Percentiles rank a stretch among this genome's conserved stretches.
Conservation (phyloP, 2,113 vertebrate genomes). For the Limanda limanda region DNA sequence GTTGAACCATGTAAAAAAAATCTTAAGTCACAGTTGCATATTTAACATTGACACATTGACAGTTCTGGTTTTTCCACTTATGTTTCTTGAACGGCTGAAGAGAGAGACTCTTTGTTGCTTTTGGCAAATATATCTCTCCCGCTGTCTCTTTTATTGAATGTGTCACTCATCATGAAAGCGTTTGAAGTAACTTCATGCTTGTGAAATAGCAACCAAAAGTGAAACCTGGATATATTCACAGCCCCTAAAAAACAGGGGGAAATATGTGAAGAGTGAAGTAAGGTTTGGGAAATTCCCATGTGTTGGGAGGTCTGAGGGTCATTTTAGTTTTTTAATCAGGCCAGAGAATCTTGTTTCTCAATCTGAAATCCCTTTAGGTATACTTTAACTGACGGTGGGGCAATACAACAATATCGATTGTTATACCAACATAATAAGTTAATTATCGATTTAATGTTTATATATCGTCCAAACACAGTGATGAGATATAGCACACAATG, state of each 20-base stretch:
- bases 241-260: background rate
- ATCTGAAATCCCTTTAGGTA: background rate
- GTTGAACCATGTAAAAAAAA: background rate
- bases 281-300: constrained; percentile 34
- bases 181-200: background rate
- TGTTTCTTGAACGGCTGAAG: background rate
- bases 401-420: no score
- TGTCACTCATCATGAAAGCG: background rate
- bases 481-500: no score
- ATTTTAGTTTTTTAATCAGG: background rate
- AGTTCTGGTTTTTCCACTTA: constrained; percentile 2
- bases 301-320: background rate
- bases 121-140: background rate
- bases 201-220: constrained; percentile 30
- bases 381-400: no score
- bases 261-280: background rate
- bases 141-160: background rate
- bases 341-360: background rate
- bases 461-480: no score
- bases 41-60: background rate
- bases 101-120: constrained; percentile 3
- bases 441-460: background rate
- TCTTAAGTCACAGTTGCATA: background rate
- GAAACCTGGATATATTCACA: constrained; percentile 8
- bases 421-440: background rate